Conservation (phyloP, 1,140 invertebrate species). For the Venturia canescens region DNA sequence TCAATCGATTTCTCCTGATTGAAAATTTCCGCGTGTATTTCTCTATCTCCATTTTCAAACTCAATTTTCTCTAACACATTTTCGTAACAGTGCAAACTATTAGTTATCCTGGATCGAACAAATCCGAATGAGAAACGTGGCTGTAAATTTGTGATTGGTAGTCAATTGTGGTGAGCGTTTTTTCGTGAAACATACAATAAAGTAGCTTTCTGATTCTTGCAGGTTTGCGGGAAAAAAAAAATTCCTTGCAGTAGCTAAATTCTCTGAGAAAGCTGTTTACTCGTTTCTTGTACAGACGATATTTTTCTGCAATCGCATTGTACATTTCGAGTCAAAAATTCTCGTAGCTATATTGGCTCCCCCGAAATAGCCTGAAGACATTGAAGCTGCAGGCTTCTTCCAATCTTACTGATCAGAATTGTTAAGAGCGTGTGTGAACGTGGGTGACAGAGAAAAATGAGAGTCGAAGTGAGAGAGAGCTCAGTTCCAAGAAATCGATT, state of each 20-base stretch:
- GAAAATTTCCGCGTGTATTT: not conserved
- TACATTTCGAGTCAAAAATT: not conserved
- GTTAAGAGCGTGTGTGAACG: constrained; percentile 28
- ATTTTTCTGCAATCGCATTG: not conserved
- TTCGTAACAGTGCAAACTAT: not conserved
- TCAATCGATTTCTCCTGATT: constrained; percentile 6
- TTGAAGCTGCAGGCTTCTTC: not conserved
- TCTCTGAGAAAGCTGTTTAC: no score
- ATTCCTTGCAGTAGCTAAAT: no score
- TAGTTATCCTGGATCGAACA: not conserved
- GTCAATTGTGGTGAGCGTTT: no score
- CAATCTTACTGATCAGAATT: constrained; percentile 32
- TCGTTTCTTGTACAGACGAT: no score
- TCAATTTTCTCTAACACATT: not conserved
- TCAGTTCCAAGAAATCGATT: constrained; percentile 8
- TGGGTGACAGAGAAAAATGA: not conserved
- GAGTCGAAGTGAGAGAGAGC: not conserved
- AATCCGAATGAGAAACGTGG: not conserved
- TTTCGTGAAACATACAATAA: no score
- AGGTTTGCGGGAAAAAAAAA: no score
- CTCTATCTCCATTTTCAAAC: not conserved
- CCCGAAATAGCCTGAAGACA: constrained; percentile 9
- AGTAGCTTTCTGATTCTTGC: no score
- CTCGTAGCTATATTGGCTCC: not conserved
- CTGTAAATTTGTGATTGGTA: not conserved